Base-by-base conservation (phyloP, 2,113 vertebrate genomes). In the Chaetura pelagica region DNA sequence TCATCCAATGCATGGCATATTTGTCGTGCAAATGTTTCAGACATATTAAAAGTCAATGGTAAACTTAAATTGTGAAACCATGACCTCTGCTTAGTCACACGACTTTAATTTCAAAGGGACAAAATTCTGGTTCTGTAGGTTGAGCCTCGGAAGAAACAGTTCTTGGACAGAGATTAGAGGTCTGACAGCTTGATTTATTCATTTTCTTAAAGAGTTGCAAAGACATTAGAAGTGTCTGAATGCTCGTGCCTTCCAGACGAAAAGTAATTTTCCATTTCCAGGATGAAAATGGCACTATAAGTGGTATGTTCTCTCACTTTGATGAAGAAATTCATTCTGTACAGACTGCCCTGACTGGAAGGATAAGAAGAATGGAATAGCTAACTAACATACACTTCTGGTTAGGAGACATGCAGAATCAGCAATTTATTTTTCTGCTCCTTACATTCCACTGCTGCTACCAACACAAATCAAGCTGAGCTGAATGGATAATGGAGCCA, bases 251-350 rank as follows among this genome's bases (percentile, higher is more conserved):
- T 81, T 79, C 61, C 73, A 74, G 67, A 93, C 26, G 34, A 62
- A 69, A 94, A 84, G 52, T 54, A 84, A 86, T 90, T 72, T 90
- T 90, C 75, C 52, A 91, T 83, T 80, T 90, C 68, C 57, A 93
- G 63, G 52, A 71, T 67, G 55, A 93, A 95, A 96, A 84, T 34
- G 46, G 72, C 26, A 74, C 46, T 83, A 0, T 74, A 83, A 92
- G 30, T 88, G 59, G 38, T 67, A 63, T 21, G 14, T 90, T 85
- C 75, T 67, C 82, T 69, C 48, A 62, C 32, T 90, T 30, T 59
- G 87, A 92, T 86, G 90, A 86, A 52, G 57, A 88, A 86, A 90
- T 58, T 42, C 7, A 57, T 83, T 80, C 54, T 85, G 34, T 34
- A 68, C 58, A 89, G 67, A 67, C 59, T 73, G 49, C 62, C 84